A percentile compares a stretch with the other conserved stretches of the same genome.
These are phyloP conservation scores for Leucopternis melanops DNA, from an alignment of 2,113 vertebrate genomes.

Conservation along the genomic window DNA sequence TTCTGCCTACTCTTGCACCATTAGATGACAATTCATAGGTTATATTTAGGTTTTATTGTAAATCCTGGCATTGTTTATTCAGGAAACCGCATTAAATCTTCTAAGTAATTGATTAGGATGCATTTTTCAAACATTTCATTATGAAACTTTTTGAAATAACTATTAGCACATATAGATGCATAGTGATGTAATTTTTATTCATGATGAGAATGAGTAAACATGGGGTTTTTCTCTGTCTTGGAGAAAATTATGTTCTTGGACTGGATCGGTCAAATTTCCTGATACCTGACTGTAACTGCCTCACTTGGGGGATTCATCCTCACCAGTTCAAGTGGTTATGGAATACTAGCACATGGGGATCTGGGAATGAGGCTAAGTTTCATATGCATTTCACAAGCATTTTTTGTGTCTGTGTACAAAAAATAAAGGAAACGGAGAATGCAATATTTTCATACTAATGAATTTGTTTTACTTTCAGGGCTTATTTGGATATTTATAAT, in stretches of 20 bases:
- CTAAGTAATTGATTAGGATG: conserved; percentile 5
- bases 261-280: background rate
- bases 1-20: conserved; percentile 21
- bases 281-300: background rate
- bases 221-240: fast-evolving
- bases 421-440: background rate
- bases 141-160: background rate
- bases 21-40: conserved; percentile 16
- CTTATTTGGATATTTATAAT: background rate
- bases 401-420: background rate
- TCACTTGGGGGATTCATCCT: background rate
- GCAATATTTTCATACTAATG: background rate
- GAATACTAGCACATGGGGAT: background rate
- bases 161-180: background rate
- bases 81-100: background rate
- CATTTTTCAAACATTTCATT: conserved; percentile 6
- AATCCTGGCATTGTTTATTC: conserved; percentile 34
- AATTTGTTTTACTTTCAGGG: background rate
- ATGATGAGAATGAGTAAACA: background rate
- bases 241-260: background rate
- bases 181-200: background rate
- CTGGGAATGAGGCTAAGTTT: background rate
- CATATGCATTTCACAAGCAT: background rate
- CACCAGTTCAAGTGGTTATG: background rate
- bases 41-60: conserved; percentile 25